Evolutionary conservation across 2,113 vertebrate genomes (phyloP), one percentile per base, ranked within the genome.

Genomic region (Indri indri): DNA sequence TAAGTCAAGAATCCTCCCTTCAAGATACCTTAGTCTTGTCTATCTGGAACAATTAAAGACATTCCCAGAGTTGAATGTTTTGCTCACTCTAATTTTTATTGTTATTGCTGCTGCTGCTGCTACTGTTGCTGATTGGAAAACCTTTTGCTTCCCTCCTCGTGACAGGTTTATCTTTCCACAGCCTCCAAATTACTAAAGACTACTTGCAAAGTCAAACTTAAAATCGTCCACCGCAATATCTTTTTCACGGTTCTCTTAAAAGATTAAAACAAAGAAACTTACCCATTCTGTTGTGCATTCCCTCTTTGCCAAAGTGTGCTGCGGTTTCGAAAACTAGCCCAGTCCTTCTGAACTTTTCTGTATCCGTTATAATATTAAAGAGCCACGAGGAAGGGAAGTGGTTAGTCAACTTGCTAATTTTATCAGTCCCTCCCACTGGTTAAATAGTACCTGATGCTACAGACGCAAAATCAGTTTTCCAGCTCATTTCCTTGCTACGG

Each of bases 301-400:
- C 97, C 92, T 93, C 61, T n/a, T 87, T 94, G 97, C 91, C 73
- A 92, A 96, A 97, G 95, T 71, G 95, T 96, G 94, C 66, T 73
- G 96, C 97, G 97, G 97, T 98, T 98, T 98, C 88, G 6, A 98
- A 98, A 97, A 94, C 96, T 85, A 98, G 97, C 97, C 97, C 97
- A 93, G 88, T 98, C 96, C 96, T 91, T 97, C 97, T 98, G 98
- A 98, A 97, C 94, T 97, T 96, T 94, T 95, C 97, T 97, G 98
- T 98, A 98, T 98, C 98, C 95, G 98, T 97, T 98, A 97, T 96
- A 97, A 97, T 98, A 97, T 97, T 97, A 98, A 98, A 98, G 98
- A 98, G 97, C 96, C 98, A 98, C 98, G 98, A 98, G 98, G 97
- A 98, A 98, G 98, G 99, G 99, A 99, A 99, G 98, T 99, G 98